phyloP scores from a whole-genome alignment of 2,888 invertebrate genomes.

The Cabera pusaria region DNA sequence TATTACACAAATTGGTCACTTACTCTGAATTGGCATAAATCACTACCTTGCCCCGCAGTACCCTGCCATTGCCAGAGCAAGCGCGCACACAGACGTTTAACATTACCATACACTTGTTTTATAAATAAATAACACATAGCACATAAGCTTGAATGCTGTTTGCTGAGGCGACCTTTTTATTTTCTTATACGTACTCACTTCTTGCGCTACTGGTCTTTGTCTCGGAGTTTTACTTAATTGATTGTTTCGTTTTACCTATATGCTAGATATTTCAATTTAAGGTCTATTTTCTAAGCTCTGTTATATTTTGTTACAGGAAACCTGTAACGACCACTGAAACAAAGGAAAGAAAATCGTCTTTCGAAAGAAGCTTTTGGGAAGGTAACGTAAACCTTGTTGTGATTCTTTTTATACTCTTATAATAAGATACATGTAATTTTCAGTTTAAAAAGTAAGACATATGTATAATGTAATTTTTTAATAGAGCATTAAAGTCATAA shows the following conservation, averaged over 20 bases:
- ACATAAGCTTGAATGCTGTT: constrained; percentile 19
- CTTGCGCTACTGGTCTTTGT: constrained; percentile 18
- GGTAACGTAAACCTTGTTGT: no score
- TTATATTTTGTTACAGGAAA: constrained; percentile 63
- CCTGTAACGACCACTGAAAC: constrained; percentile 52
- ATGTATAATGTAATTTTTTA: no score
- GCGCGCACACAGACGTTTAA: constrained; percentile 42
- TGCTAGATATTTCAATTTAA: no score
- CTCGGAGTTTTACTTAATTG: constrained; percentile 4
- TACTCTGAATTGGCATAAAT: constrained; percentile 61
- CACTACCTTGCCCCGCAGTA: constrained; percentile 42
- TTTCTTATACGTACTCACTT: constrained; percentile 14
- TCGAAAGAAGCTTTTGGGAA: constrained; percentile 72
- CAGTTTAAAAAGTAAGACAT: no score
- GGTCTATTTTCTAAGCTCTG: not conserved
- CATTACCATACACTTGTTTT: constrained; percentile 42
- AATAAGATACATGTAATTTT: no score
- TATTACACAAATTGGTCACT: constrained; percentile 68
- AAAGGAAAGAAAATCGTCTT: constrained; percentile 62
- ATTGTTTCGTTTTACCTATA: not conserved
- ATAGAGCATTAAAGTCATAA: no score
- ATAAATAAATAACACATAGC: constrained; percentile 37
- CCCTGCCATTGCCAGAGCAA: constrained; percentile 27
- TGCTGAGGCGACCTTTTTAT: constrained; percentile 19
- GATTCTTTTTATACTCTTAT: no score